Evolutionary conservation across 2,888 invertebrate species (phyloP).

Genomic region (Sphaerophoria rueppellii): DNA sequence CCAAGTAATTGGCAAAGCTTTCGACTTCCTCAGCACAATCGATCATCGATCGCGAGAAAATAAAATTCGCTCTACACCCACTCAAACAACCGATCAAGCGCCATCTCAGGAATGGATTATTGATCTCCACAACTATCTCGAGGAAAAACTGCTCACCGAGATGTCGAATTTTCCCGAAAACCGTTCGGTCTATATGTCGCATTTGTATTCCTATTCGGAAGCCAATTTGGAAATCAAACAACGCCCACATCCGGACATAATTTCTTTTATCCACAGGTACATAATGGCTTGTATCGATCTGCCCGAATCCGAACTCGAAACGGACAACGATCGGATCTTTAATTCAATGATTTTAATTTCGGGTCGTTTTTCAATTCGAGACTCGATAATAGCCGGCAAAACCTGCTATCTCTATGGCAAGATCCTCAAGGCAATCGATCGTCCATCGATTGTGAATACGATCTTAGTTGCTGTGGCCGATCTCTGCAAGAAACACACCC

Average conservation of each 20-base stretch:
- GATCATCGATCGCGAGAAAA: conserved; percentile 76
- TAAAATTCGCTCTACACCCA: conserved; percentile 46
- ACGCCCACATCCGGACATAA: conserved; percentile 75
- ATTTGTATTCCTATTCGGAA: conserved; percentile 79
- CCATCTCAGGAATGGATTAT: conserved; percentile 76
- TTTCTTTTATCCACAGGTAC: conserved; percentile 78
- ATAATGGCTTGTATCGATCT: conserved; percentile 77
- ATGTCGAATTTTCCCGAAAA: conserved; percentile 78
- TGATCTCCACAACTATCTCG: conserved; percentile 77
- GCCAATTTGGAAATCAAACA: conserved; percentile 77
- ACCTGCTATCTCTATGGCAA: conserved; percentile 75
- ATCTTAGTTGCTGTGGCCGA: conserved; percentile 79
- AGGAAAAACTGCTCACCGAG: conserved; percentile 75
- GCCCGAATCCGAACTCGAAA: conserved; percentile 77
- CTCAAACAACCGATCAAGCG: conserved; percentile 42
- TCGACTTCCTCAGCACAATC: conserved; percentile 79
- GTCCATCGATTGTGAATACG: conserved; percentile 80
- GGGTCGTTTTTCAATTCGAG: conserved; percentile 78
- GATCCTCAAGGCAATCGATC: conserved; percentile 78
- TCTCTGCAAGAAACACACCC: conserved; percentile 80
- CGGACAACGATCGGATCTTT: conserved; percentile 79
- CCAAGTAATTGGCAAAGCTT: conserved; percentile 79
- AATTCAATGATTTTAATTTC: conserved; percentile 80
- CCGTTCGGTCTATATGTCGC: conserved; percentile 77
- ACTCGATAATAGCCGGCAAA: conserved; percentile 75